Percentiles rank a stretch among this genome's conserved stretches.
phyloP scores from a whole-genome alignment of 1,140 invertebrate species.

The Gyrodactylus bullatarudis region DNA sequence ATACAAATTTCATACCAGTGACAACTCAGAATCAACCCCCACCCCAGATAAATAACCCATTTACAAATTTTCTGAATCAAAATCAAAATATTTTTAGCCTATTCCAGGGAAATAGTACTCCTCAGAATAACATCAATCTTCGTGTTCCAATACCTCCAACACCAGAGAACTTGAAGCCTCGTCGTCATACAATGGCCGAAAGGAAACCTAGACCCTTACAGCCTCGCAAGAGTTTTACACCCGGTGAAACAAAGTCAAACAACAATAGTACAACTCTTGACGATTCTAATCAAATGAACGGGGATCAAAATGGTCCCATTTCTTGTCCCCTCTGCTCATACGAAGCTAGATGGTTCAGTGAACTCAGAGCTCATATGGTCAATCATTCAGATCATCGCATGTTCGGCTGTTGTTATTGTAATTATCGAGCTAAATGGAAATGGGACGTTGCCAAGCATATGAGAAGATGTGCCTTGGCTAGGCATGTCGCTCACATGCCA shows the following conservation, averaged over 20 bases:
- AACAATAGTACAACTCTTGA: not conserved
- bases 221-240: not conserved
- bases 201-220: not conserved
- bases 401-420: conserved; percentile 17
- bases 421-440: conserved; percentile 19
- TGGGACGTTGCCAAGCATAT: conserved; percentile 22
- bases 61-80: not conserved
- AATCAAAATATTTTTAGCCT: not conserved
- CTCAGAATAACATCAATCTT: not conserved
- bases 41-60: no score
- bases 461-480: conserved; percentile 14
- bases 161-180: not conserved
- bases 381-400: conserved; percentile 20
- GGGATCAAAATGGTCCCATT: conserved; percentile 15
- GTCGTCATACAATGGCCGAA: not conserved
- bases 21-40: not conserved
- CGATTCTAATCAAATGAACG: conserved; percentile 12
- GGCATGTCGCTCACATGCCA: not conserved
- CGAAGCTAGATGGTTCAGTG: conserved; percentile 18
- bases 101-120: not conserved
- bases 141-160: not conserved
- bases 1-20: not conserved
- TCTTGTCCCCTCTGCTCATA: not conserved
- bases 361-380: conserved; percentile 21
- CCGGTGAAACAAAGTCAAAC: not conserved